These are phyloP conservation scores for Patella ulyssiponensis DNA, from an alignment of 2,888 invertebrate genomes.

Conservation along the genomic window DNA sequence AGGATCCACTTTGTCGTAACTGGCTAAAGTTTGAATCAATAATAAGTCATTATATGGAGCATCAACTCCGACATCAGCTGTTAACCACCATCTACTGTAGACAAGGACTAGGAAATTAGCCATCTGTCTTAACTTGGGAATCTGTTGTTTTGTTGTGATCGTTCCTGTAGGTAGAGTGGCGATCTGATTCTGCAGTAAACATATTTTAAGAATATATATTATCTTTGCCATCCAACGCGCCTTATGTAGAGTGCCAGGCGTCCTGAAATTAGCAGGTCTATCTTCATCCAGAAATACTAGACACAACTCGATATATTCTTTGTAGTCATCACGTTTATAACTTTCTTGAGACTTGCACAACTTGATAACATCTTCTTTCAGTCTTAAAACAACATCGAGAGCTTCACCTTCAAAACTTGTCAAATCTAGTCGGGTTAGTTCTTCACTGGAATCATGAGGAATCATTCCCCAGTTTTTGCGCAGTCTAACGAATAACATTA, in stretches of 20 bases:
- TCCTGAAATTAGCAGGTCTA: background rate
- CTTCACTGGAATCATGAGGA: background rate
- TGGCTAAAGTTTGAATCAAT: background rate
- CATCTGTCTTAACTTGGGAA: background rate
- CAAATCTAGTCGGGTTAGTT: background rate
- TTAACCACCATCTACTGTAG: background rate
- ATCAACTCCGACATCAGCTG: background rate
- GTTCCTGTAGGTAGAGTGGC: background rate
- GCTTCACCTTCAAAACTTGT: background rate
- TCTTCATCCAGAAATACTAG: background rate
- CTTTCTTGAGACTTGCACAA: no score
- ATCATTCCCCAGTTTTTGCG: background rate
- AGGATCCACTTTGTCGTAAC: background rate
- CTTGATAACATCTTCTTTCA: no score
- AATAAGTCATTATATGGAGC: background rate
- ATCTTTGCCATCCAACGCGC: background rate
- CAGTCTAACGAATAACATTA: background rate
- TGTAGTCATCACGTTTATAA: background rate
- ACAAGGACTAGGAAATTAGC: background rate
- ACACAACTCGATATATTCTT: background rate
- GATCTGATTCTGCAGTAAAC: background rate
- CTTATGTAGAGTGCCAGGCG: background rate
- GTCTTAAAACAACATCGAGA: background rate
- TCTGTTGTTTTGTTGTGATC: background rate
- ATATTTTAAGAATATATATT: background rate